Evolutionary conservation across 2,113 vertebrate species (phyloP).

Genomic region (Megaleporinus macrocephalus): DNA sequence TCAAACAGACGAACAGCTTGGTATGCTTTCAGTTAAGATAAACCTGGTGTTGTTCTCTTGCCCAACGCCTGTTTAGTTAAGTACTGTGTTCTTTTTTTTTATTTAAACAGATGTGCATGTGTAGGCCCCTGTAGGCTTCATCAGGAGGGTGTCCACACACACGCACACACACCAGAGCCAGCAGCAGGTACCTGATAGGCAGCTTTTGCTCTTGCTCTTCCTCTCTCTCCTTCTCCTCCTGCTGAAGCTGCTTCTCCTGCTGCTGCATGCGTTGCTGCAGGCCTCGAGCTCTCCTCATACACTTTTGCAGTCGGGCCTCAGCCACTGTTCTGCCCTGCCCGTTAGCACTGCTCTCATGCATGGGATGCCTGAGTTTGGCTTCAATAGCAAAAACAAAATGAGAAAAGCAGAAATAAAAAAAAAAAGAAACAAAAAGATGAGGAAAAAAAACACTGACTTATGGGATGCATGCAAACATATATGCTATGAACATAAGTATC

Average conservation of each 20-base stretch:
- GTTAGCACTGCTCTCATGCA: conserved; percentile 92
- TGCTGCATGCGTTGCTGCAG: conserved; percentile 90
- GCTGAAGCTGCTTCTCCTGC: conserved; percentile 69
- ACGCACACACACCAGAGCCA: conserved; percentile 47
- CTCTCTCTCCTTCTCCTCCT: conserved; percentile 34
- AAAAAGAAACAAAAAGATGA: conserved; percentile 64
- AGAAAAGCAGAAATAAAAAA: conserved; percentile 82
- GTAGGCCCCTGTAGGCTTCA: conserved; percentile 13
- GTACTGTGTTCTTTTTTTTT: background rate
- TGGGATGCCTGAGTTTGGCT: conserved; percentile 95
- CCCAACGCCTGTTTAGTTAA: background rate
- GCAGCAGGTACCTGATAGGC: conserved; percentile 54
- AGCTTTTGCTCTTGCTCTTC: conserved; percentile 52
- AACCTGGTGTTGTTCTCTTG: conserved; percentile 1
- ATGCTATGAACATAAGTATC: conserved; percentile 36
- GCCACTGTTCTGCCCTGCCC: conserved; percentile 88
- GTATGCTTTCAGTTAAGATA: background rate
- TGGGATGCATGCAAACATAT: conserved; percentile 74
- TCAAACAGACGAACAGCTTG: background rate
- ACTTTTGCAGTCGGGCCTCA: conserved; percentile 92
- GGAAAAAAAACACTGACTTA: conserved; percentile 57
- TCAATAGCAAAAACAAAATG: conserved; percentile 81
- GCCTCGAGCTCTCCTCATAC: conserved; percentile 90
- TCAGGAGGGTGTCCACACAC: conserved; percentile 33
- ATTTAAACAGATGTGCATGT: conserved; percentile 19